A percentile compares a stretch with the other conserved stretches of the same genome.
Evolutionary conservation across 2,113 vertebrate genomes (phyloP).

Genomic region (Petromus typicus): DNA sequence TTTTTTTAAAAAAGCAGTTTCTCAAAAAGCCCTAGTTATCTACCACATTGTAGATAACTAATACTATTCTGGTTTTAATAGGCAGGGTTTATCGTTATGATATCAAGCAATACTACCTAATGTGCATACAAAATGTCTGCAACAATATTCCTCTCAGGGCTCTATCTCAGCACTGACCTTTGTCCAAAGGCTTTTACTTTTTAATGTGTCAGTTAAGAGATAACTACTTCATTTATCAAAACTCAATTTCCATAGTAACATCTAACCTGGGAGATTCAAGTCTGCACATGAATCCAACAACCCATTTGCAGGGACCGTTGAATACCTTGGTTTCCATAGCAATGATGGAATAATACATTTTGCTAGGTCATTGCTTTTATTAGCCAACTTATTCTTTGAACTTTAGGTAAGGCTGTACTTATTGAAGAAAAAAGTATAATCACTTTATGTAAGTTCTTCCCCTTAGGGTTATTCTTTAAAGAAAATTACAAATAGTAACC

Average conservation of each 20-base stretch:
- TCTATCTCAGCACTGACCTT: slow-evolving; percentile 78
- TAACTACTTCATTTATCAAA: slow-evolving; percentile 88
- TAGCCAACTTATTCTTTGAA: slow-evolving; percentile 82
- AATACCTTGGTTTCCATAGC: slow-evolving; percentile 85
- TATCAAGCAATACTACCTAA: slow-evolving; percentile 20
- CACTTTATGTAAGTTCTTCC: slow-evolving; percentile 40
- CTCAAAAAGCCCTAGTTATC: slow-evolving; percentile 22
- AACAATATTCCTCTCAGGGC: slow-evolving; percentile 61
- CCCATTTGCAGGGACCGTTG: slow-evolving; percentile 81
- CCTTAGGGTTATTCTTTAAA: slow-evolving; percentile 46
- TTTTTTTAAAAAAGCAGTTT: slow-evolving; percentile 57
- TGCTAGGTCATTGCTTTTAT: slow-evolving; percentile 80
- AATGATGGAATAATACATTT: slow-evolving; percentile 83
- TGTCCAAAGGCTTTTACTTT: slow-evolving; percentile 82
- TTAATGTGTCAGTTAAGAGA: slow-evolving; percentile 82
- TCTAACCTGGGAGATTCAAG: slow-evolving; percentile 81
- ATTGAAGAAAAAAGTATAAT: slow-evolving; percentile 26
- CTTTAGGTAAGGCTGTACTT: slow-evolving; percentile 73
- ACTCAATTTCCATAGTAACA: slow-evolving; percentile 87
- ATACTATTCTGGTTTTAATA: slow-evolving; percentile 25
- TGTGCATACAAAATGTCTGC: slow-evolving; percentile 56
- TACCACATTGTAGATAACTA: background rate
- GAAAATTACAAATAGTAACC: slow-evolving; percentile 9
- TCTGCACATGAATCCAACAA: slow-evolving; percentile 82
- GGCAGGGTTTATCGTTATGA: slow-evolving; percentile 14